A percentile compares a stretch with the other conserved stretches of the same genome.
These are phyloP conservation scores for Halcyon malimbica DNA, from an alignment of 2,113 vertebrate genomes.

Conservation along the genomic window DNA sequence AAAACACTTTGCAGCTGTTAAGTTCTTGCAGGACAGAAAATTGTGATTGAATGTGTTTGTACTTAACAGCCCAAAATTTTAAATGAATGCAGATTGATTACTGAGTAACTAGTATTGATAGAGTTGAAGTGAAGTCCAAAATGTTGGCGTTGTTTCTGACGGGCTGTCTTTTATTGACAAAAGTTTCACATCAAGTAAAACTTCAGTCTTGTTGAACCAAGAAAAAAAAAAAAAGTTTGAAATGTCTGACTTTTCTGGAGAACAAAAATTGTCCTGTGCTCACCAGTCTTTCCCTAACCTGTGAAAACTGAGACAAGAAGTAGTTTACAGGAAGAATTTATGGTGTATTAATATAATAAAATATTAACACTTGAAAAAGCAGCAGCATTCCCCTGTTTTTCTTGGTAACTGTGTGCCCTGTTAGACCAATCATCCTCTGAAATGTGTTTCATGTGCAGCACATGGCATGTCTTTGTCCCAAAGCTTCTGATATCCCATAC, in stretches of 20 bases:
- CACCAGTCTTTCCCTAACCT: not conserved
- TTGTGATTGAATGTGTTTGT: not conserved
- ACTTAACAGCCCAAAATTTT: not conserved
- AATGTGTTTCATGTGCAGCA: not conserved
- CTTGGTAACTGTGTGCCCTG: not conserved
- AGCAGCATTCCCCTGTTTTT: not conserved
- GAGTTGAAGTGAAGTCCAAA: not conserved
- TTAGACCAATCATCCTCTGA: not conserved
- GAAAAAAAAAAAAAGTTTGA: not conserved
- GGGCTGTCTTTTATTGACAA: not conserved
- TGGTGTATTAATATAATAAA: not conserved
- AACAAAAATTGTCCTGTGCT: not conserved
- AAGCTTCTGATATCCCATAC: not conserved
- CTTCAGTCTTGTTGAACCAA: not conserved
- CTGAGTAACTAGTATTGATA: not conserved
- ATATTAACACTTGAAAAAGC: not conserved
- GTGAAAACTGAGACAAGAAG: not conserved
- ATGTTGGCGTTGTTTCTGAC: not conserved
- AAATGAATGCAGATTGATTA: not conserved
- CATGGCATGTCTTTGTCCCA: not conserved
- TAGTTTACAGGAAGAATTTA: not conserved
- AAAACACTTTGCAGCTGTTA: not conserved
- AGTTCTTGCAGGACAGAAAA: not conserved
- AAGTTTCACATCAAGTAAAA: not conserved
- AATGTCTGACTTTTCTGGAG: not conserved